A percentile compares a stretch with the other conserved stretches of the same genome.
These are phyloP conservation scores for Tetranychus truncatus DNA, from an alignment of 2,888 invertebrate species.

Conservation along the genomic window DNA sequence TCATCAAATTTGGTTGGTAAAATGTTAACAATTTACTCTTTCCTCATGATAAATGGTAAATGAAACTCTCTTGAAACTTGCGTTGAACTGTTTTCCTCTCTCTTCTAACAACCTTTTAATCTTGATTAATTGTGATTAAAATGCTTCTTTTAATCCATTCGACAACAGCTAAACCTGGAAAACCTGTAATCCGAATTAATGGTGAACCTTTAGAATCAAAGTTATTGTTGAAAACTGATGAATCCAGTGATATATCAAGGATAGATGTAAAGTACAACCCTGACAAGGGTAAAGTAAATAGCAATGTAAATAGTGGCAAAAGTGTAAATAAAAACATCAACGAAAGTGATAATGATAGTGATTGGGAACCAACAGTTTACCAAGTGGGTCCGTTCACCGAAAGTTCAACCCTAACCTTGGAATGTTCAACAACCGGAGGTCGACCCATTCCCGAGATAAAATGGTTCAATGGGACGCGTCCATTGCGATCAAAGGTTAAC, in stretches of 20 bases:
- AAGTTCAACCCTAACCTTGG: slow-evolving; percentile 46
- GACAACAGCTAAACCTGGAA: slow-evolving; percentile 20
- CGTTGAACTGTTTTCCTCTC: neutral
- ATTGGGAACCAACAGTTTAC: neutral
- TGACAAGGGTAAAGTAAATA: neutral
- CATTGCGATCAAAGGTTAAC: slow-evolving; percentile 25
- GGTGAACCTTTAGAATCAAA: slow-evolving; percentile 8
- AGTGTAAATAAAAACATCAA: neutral
- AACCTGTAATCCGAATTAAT: slow-evolving; percentile 20
- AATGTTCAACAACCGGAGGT: slow-evolving; percentile 57
- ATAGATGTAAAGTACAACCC: neutral
- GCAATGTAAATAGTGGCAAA: neutral
- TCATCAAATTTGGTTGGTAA: neutral
- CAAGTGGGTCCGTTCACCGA: slow-evolving; percentile 43
- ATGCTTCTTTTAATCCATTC: neutral
- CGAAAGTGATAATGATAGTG: neutral
- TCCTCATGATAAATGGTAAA: no score
- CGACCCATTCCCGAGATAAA: slow-evolving; percentile 64
- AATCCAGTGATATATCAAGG: neutral
- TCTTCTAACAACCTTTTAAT: neutral
- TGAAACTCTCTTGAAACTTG: neutral
- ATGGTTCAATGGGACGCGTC: slow-evolving; percentile 53
- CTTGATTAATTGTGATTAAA: neutral
- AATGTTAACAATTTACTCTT: neutral
- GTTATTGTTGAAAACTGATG: neutral